These are phyloP conservation scores for Amia ocellicauda DNA, from an alignment of 2,113 vertebrate genomes.

Conservation along the genomic window DNA sequence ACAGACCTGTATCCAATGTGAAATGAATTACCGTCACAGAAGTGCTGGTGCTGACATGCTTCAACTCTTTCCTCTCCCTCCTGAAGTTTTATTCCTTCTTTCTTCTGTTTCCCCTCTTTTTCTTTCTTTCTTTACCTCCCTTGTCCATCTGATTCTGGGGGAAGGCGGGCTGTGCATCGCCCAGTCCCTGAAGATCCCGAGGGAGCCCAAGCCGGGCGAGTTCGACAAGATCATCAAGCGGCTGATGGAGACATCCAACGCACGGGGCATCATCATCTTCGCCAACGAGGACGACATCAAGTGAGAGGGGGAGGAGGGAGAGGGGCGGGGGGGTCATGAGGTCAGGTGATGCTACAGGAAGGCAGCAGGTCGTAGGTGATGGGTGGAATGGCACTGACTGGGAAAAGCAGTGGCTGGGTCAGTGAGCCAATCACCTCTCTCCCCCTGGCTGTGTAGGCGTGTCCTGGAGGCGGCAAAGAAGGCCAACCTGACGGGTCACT, in stretches of 20 bases:
- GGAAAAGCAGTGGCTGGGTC: not conserved
- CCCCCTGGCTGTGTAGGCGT: constrained; percentile 51
- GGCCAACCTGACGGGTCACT: constrained; percentile 82
- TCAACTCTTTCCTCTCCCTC: no score
- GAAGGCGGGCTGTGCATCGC: constrained; percentile 67
- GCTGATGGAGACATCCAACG: constrained; percentile 72
- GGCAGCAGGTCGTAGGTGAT: no score
- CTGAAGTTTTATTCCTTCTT: no score
- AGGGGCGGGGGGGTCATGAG: no score
- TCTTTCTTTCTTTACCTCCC: constrained; percentile 3
- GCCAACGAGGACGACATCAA: constrained; percentile 76
- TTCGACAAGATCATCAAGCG: constrained; percentile 70
- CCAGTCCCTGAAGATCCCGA: constrained; percentile 71
- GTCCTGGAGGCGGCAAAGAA: constrained; percentile 73
- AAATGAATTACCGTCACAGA: no score
- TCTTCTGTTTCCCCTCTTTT: no score
- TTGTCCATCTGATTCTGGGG: constrained; percentile 20
- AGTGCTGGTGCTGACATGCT: no score
- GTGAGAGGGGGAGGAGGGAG: constrained; percentile 53
- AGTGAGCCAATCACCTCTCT: not conserved
- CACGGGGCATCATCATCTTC: constrained; percentile 72
- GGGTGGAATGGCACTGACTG: no score
- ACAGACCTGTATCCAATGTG: no score
- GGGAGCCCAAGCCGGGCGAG: constrained; percentile 69
- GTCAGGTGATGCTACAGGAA: no score